Evolutionary conservation across 2,888 invertebrate genomes (phyloP).

Genomic region (Chloroclysta siterata): DNA sequence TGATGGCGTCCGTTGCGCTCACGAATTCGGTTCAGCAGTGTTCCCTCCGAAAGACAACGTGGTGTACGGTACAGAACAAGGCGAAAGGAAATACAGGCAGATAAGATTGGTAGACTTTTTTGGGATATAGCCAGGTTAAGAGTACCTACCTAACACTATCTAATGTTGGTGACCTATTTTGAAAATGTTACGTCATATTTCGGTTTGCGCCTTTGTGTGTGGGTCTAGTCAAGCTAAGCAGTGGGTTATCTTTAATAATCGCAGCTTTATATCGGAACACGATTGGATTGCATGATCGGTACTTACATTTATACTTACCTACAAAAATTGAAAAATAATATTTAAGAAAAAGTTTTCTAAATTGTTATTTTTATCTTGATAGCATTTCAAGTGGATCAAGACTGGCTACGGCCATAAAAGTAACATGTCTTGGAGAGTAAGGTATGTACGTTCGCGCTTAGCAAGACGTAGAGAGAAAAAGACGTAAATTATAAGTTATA

Average conservation of each 20-base stretch:
- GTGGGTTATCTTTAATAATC: not conserved
- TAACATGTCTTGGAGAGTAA: conserved; percentile 66
- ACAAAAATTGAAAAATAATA: no score
- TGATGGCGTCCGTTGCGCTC: conserved; percentile 40
- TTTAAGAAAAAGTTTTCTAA: not conserved
- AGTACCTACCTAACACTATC: not conserved
- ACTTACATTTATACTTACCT: no score
- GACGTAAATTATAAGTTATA: no score
- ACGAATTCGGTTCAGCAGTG: conserved; percentile 28
- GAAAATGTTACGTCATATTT: conserved; percentile 10
- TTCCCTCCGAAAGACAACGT: conserved; percentile 12
- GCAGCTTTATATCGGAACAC: not conserved
- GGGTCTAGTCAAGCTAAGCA: not conserved
- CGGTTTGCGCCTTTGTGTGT: not conserved
- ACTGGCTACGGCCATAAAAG: conserved; percentile 49
- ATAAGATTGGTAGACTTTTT: conserved; percentile 8
- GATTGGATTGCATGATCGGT: not conserved
- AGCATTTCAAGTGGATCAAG: conserved; percentile 63
- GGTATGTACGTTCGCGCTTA: conserved; percentile 57
- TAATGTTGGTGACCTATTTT: conserved; percentile 9
- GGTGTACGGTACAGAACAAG: not conserved
- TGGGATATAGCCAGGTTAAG: not conserved
- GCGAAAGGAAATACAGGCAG: conserved; percentile 12
- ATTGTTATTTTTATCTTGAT: conserved; percentile 49
- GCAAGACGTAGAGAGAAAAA: conserved; percentile 13